A percentile compares a stretch with the other conserved stretches of the same genome.
Conservation (phyloP, 1,140 invertebrate genomes). For the Lysiphlebus fabarum region DNA sequence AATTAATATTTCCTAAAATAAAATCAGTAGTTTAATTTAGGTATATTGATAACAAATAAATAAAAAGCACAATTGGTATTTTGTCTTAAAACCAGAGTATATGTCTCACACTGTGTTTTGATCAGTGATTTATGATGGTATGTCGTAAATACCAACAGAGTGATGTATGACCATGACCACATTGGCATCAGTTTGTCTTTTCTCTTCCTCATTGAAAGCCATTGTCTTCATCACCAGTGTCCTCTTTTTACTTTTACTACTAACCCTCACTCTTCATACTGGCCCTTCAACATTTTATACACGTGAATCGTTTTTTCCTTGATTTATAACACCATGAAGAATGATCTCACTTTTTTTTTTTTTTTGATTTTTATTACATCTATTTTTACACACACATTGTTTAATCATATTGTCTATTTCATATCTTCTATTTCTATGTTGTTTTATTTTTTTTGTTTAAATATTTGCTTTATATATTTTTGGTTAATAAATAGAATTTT, state of each 20-base stretch:
- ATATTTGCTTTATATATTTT: no score
- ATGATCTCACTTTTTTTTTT: conserved; percentile 6
- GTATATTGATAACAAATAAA: no score
- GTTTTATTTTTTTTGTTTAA: no score
- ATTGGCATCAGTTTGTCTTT: conserved; percentile 7
- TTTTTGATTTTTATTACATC: conserved; percentile 1
- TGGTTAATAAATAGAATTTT: no score
- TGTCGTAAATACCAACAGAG: conserved; percentile 37
- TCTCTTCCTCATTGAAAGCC: conserved; percentile 7
- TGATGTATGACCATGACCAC: conserved; percentile 40
- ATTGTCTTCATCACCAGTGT: conserved; percentile 10
- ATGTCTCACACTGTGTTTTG: conserved; percentile 25
- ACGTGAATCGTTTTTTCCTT: neutral
- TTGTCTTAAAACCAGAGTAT: conserved; percentile 6
- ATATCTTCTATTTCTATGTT: neutral
- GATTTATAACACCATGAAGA: neutral
- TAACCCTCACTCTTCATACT: conserved; percentile 7
- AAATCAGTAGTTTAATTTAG: no score
- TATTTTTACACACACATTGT: neutral
- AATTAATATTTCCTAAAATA: no score
- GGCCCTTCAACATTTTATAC: neutral
- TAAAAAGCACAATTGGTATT: neutral
- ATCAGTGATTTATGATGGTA: conserved; percentile 45
- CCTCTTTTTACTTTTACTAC: neutral
- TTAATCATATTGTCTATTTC: no score